Evolutionary conservation across 2,113 vertebrate species (phyloP), one percentile per base, ranked within the genome.

Genomic region (Donacobius atricapilla): DNA sequence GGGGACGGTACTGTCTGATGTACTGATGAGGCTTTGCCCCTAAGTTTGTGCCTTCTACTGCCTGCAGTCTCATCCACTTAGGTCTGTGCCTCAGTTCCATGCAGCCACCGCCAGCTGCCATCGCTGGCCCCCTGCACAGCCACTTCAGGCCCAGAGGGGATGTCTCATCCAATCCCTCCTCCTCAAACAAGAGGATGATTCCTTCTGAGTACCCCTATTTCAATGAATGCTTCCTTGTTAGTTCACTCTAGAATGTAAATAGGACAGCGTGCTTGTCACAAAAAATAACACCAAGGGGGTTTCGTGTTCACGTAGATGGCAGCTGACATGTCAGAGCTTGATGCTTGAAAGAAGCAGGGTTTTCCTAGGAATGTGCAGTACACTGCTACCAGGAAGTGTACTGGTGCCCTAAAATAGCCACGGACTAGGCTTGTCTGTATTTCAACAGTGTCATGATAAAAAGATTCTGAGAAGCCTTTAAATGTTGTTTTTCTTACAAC

Each of bases 41-140:
- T 20, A 15, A 13, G 40, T 30, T 40, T 64, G 48, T 50, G 39
- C 20, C 68, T 44, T 33, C 40, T 70, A 50, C 11, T 70, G 47
- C 40, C 53, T 35, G 76, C 63, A 71, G 65, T 64, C 47, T 88
- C 39, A 7, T 20, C 7, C 24, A 3, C 51, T 14, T 4, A 0
- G 24, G 27, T 28, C 23, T 39, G 33, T 44, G 57, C n/a, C 47
- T n/a, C 53, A 23, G 1, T 7, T 25, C 42, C 7, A 0, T 0
- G 11, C 0, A 2, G 6, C n/a, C 20, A 12, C 0, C 0, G 0
- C 35, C 27, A 9, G 27, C 66, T 64, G 42, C 13, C 14, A 7
- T 5, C 1, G 7, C 61, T 45, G 15, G 2, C 31, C 44, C 20
- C 37, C 66, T 28, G 33, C 4, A 9, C n/a, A 10, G 58, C 17